Percentiles rank a stretch among this genome's conserved stretches.
These are phyloP conservation scores for Hyla sarda DNA, from an alignment of 2,113 vertebrate genomes.

Conservation along the genomic window DNA sequence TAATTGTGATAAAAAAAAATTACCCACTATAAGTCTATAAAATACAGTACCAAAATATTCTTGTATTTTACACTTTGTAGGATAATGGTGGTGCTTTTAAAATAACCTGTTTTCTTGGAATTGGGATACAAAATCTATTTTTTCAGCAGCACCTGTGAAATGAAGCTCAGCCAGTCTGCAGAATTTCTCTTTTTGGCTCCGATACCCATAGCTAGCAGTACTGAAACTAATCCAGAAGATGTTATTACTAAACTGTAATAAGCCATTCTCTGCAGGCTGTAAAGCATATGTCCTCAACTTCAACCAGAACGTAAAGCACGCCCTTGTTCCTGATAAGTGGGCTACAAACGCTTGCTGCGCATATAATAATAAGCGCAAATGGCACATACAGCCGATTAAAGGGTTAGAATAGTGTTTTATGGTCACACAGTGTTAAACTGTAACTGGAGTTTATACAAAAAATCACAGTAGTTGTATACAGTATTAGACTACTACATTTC, in stretches of 20 bases:
- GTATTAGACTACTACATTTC: background rate
- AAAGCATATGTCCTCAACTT: constrained; percentile 37
- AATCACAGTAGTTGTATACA: background rate
- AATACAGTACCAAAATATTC: background rate
- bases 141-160: background rate
- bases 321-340: constrained; percentile 28
- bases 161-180: background rate
- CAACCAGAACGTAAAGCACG: constrained; percentile 36
- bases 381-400: background rate
- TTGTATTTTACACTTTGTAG: background rate
- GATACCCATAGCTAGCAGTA: constrained; percentile 11
- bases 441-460: constrained; percentile 6
- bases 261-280: constrained; percentile 38
- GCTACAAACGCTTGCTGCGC: background rate
- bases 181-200: background rate
- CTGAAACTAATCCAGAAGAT: constrained; percentile 39
- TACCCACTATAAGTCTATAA: background rate
- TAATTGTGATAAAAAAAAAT: too few relatives aligned
- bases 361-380: constrained; percentile 33
- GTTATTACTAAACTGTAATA: constrained; percentile 35
- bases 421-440: background rate
- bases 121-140: background rate
- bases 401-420: constrained; percentile 9
- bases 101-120: background rate
- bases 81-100: background rate